Evolutionary conservation across 2,888 invertebrate species (phyloP).

Genomic region (Pheosia gnoma): DNA sequence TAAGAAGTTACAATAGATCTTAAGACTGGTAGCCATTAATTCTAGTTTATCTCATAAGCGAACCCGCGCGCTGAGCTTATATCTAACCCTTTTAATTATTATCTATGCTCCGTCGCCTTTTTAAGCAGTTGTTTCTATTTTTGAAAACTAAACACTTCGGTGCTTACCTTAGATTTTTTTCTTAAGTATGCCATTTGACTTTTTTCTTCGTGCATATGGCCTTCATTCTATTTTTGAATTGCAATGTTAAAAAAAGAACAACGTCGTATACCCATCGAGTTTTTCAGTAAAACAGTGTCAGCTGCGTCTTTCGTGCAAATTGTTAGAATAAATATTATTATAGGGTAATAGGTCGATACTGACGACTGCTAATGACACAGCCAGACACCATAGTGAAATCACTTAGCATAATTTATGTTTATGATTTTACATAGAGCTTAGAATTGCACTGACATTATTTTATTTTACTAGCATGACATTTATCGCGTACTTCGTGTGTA

Average conservation of each 20-base stretch:
- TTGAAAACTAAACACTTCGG: conserved; percentile 50
- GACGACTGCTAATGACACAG: neutral
- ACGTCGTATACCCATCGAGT: neutral
- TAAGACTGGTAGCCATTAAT: neutral
- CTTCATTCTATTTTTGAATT: conserved; percentile 7
- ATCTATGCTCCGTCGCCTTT: conserved; percentile 56
- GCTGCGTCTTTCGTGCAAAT: conserved; percentile 1
- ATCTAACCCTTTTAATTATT: conserved; percentile 54
- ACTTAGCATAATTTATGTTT: conserved; percentile 1
- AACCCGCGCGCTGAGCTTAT: conserved; percentile 19
- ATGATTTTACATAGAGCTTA: neutral
- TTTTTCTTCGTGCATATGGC: conserved; percentile 29
- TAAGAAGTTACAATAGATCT: too few species aligned
- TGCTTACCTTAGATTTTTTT: conserved; percentile 56
- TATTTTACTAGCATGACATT: neutral
- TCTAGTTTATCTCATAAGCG: conserved; percentile 14
- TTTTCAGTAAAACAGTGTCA: conserved; percentile 2
- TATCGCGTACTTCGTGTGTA: neutral
- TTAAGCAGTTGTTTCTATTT: conserved; percentile 58
- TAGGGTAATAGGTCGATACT: conserved; percentile 3
- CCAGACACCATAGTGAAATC: neutral
- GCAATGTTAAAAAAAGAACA: conserved; percentile 6
- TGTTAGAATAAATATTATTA: neutral
- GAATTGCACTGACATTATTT: neutral
- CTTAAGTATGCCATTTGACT: conserved; percentile 26